Conservation (phyloP, 2,888 invertebrate species). For the Ceriagrion tenellum region DNA sequence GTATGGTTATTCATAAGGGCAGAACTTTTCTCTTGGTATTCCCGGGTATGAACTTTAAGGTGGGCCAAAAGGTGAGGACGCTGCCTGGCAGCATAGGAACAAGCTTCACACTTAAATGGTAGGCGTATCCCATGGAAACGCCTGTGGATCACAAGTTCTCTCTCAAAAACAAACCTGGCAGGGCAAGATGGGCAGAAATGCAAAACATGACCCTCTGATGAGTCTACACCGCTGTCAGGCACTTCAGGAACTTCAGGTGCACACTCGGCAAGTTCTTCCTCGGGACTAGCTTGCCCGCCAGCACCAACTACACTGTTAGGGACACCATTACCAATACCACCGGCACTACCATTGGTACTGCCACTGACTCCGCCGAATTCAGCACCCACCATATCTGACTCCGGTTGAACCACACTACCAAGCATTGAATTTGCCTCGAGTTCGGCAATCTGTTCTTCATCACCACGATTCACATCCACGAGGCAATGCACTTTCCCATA, state of each 20-base stretch:
- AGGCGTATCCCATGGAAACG: constrained; percentile 84
- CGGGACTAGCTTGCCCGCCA: neutral
- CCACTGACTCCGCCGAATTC: neutral
- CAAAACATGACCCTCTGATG: constrained; percentile 75
- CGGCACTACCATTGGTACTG: neutral
- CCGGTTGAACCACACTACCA: neutral
- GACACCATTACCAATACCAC: neutral
- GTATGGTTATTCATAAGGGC: constrained; percentile 79
- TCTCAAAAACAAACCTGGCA: constrained; percentile 88
- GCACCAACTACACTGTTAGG: too few relatives aligned
- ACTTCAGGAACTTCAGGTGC: constrained; percentile 38
- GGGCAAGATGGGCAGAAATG: constrained; percentile 91
- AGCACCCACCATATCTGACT: constrained; percentile 20
- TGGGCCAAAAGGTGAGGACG: constrained; percentile 86
- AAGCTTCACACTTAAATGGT: constrained; percentile 86
- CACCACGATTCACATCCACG: constrained; percentile 83
- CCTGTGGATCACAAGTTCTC: constrained; percentile 86
- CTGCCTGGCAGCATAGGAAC: constrained; percentile 88
- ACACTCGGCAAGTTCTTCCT: constrained; percentile 45
- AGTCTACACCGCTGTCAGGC: neutral
- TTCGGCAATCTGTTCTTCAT: constrained; percentile 84
- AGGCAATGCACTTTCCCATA: constrained; percentile 86
- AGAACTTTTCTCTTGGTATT: constrained; percentile 82
- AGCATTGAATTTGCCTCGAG: constrained; percentile 73
- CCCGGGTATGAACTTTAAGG: constrained; percentile 86